phyloP scores from a whole-genome alignment of 2,888 invertebrate genomes.

The Autographa gamma region DNA sequence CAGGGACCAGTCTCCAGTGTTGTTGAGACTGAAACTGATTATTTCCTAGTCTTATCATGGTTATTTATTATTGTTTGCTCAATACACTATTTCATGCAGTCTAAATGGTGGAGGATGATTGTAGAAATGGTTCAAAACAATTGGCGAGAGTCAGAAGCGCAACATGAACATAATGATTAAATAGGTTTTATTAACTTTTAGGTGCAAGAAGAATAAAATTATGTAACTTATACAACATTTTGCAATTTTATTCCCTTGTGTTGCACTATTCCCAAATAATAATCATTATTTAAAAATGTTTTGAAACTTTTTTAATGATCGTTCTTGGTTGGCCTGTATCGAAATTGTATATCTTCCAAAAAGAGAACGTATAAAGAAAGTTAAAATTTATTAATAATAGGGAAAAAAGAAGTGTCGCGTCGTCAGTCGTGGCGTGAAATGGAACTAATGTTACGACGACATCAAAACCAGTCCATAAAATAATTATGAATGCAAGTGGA shows the following conservation, averaged over 20 bases:
- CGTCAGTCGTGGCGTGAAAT: too few relatives aligned
- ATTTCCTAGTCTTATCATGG: constrained; percentile 95
- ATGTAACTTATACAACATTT: constrained; percentile 11
- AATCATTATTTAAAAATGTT: too few relatives aligned
- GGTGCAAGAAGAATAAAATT: constrained; percentile 35
- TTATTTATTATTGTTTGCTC: constrained; percentile 93
- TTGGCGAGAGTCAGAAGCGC: constrained; percentile 96
- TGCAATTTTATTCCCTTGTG: constrained; percentile 12
- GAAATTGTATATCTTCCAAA: too few relatives aligned
- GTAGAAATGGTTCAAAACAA: constrained; percentile 95
- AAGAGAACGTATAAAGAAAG: too few relatives aligned
- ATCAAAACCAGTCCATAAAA: too few relatives aligned
- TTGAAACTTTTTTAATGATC: too few relatives aligned
- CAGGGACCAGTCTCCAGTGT: constrained; percentile 94
- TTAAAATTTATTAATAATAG: too few relatives aligned
- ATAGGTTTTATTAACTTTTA: constrained; percentile 38
- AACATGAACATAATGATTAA: constrained; percentile 93
- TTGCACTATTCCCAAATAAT: too few relatives aligned
- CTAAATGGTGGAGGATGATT: constrained; percentile 93
- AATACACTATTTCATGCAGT: constrained; percentile 93
- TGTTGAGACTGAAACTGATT: constrained; percentile 94
- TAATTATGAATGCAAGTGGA: too few relatives aligned
- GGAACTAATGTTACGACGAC: too few relatives aligned
- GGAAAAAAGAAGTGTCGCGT: too few relatives aligned
- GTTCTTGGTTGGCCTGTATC: too few relatives aligned